These are phyloP conservation scores for Epinotia brunnichana DNA, from an alignment of 2,888 invertebrate species.

Conservation along the genomic window DNA sequence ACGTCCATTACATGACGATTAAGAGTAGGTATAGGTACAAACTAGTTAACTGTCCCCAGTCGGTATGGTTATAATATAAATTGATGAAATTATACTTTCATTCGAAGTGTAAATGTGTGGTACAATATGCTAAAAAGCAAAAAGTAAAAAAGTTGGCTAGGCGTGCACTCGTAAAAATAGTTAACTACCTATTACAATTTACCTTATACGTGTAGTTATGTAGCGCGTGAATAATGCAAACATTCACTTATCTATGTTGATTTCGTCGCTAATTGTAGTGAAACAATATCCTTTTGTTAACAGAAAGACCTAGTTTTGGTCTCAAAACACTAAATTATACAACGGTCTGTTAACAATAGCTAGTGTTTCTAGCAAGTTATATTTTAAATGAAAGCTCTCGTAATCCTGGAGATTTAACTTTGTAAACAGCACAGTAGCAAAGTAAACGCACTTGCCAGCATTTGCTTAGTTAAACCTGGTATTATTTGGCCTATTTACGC, in stretches of 20 bases:
- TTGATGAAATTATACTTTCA: background rate
- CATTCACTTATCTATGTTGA: conserved; percentile 77
- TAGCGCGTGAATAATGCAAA: conserved; percentile 63
- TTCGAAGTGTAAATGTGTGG: background rate
- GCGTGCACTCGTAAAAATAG: conserved; percentile 30
- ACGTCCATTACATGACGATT: background rate
- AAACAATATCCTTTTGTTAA: conserved; percentile 81
- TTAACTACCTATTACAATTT: conserved; percentile 34
- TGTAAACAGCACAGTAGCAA: conserved; percentile 39
- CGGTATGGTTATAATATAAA: background rate
- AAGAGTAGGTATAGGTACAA: background rate
- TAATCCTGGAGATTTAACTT: conserved; percentile 41
- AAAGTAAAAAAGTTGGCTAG: conserved; percentile 7
- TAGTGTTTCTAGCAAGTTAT: conserved; percentile 59
- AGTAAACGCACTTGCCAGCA: conserved; percentile 40
- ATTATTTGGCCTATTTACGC: conserved; percentile 42
- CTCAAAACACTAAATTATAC: conserved; percentile 74
- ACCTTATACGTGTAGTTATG: conserved; percentile 45
- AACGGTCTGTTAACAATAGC: conserved; percentile 67
- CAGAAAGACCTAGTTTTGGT: conserved; percentile 77
- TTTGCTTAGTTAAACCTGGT: conserved; percentile 41
- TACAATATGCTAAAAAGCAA: conserved; percentile 2
- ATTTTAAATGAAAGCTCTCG: conserved; percentile 47
- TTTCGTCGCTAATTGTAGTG: conserved; percentile 76
- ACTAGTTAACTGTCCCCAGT: background rate